Conservation (phyloP, 2,888 invertebrate species). For the Idaea biselata region DNA sequence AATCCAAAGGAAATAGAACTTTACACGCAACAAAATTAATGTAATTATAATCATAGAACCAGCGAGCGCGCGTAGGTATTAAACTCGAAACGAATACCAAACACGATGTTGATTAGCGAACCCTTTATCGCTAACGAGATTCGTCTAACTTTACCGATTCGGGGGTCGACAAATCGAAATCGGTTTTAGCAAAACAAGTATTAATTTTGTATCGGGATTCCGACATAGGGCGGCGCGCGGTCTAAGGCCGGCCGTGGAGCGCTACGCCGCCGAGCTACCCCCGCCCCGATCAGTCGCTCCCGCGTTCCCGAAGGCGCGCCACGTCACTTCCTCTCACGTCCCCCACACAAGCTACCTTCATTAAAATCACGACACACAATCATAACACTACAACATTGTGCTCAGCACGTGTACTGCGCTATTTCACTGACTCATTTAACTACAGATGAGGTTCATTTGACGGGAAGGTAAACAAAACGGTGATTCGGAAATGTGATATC, state of each 20-base stretch:
- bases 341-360: conserved; percentile 45
- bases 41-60: conserved; percentile 19
- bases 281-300: conserved; percentile 67
- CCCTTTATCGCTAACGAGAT: conserved; percentile 78
- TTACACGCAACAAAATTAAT: neutral
- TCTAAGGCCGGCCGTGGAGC: conserved; percentile 40
- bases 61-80: conserved; percentile 37
- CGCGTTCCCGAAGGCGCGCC: conserved; percentile 55
- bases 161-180: conserved; percentile 78
- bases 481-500: conserved; percentile 51
- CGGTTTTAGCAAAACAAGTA: conserved; percentile 79
- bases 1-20: neutral
- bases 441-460: conserved; percentile 18
- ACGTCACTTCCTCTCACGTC: conserved; percentile 43
- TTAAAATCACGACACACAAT: conserved; percentile 46
- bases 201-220: conserved; percentile 77
- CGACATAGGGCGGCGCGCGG: conserved; percentile 66
- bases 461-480: conserved; percentile 46
- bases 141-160: conserved; percentile 74
- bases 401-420: conserved; percentile 26
- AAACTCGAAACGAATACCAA: conserved; percentile 40
- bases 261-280: conserved; percentile 35
- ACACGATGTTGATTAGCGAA: conserved; percentile 63
- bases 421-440: conserved; percentile 28
- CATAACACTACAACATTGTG: conserved; percentile 32